Percentiles rank a stretch among this genome's conserved stretches.
Evolutionary conservation across 2,113 vertebrate genomes (phyloP).

Genomic region (Crotophaga sulcirostris): DNA sequence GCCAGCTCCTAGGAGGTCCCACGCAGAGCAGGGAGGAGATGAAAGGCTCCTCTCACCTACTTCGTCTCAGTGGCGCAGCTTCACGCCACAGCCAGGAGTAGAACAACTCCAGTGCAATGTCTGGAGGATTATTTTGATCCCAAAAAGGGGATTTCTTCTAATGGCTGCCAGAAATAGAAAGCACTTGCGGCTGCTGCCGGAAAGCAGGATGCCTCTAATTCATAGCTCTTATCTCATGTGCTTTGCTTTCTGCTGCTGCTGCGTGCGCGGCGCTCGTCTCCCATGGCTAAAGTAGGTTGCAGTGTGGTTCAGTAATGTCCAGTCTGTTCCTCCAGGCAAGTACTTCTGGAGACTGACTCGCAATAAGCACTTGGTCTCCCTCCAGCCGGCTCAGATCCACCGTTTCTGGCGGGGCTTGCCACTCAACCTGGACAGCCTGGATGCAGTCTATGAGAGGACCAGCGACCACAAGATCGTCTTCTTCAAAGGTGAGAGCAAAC

Average conservation of each 20-base stretch:
- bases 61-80: accelerated
- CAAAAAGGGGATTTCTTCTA: background rate
- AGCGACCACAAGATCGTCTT: conserved; percentile 96
- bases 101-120: background rate
- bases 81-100: accelerated
- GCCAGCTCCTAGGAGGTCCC: background rate
- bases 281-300: background rate
- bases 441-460: conserved; percentile 90
- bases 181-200: background rate
- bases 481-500: conserved; percentile 87
- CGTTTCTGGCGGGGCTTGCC: conserved; percentile 97
- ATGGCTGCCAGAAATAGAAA: background rate
- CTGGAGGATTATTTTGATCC: background rate
- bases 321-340: conserved; percentile 79
- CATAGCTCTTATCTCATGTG: background rate
- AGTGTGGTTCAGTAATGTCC: conserved; percentile 38
- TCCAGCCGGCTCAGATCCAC: conserved; percentile 91
- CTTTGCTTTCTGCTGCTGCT: background rate
- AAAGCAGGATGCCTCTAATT: background rate
- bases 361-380: conserved; percentile 93
- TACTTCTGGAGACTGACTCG: conserved; percentile 96
- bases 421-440: conserved; percentile 87
- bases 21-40: background rate
- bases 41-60: background rate
- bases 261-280: accelerated